Base-by-base conservation (phyloP, 2,888 invertebrate species). In the Drosophila antonietae region DNA sequence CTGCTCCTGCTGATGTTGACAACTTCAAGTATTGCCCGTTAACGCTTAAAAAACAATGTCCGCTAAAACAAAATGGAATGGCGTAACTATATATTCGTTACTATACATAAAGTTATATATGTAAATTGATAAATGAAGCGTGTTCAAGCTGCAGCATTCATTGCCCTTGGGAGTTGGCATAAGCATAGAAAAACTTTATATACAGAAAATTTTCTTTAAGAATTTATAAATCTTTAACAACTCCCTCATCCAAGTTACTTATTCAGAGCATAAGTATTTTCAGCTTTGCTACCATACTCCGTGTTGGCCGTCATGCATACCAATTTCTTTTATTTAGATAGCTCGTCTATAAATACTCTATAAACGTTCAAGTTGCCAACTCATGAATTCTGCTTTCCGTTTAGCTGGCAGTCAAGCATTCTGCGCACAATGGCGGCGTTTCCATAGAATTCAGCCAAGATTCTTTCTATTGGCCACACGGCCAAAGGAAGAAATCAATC, bases 31-130 rank as follows among this genome's bases (percentile, higher is more conserved):
- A 60, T 9, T 55, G 53, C 18, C 59, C 60, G 55, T 68, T 62
- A 62, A 62, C 67, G 71, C 77, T 74, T 74, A 77, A 68, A 79
- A 82, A 74, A 74, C 78, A 73, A 83, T 83, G 85, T 83, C 72
- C 85, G 57, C 18, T 35, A 43, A 52, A 60, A 61, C 41, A 33
- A 66, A 55, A 31, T 53, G 60, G 31, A 44, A 51, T 23, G 20
- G 15, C 37, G 2, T 14, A n/a, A n/a, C n/a, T n/a, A n/a, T n/a
- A n/a, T 18, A 8, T 6, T 18, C 18, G 51, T 35, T 33, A 20
- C 7, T 35, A 33, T 55, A 23, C 35, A 44, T 12, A 31, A 47
- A 39, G 2, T 12, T 37, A 47, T 39, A 51, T 59, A 58, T 28
- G 69, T 61, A 63, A 55, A 74, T 76, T 23, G n/a, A 18, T 35